Base-by-base conservation (phyloP, 1,140 invertebrate species). In the Agrypnia vestita region DNA sequence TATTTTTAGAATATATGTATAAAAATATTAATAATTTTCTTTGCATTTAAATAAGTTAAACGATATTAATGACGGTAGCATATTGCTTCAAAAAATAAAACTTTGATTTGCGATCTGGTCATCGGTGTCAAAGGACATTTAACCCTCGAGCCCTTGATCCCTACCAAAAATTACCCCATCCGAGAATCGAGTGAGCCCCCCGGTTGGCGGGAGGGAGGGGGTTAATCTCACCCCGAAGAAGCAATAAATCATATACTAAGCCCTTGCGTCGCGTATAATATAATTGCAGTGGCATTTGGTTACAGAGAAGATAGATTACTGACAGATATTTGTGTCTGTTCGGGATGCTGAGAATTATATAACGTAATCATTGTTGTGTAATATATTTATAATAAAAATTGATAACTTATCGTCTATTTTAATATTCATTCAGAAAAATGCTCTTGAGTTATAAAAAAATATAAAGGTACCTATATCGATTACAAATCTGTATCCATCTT, bases 181-280 rank as follows among this genome's bases (percentile, higher is more conserved):
- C 43, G 12, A 25, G 71, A 19, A 53, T 56, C 21, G 21, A 55
- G 56, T 74, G 55, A 74, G 56, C 71, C 71, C 21, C 53, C 51
- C 10, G 46, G 3, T 43, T 43, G 44, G 15, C 3, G 13, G 9
- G 35, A 3, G 62, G 19, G 12, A 0, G 53, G 25, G 53, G 51
- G 71, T 25, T 44, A 69, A 44, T 19, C 67, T 15, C 46, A 44
- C 67, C 67, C 59, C 15, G 3, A 35, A 35, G 25, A 35, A 35
- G 81, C 61, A 82, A 82, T 82, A 82, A 82, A 82, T 82, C 81
- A 82, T 82, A 77, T 77, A 80, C 72, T 77, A 83, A 83, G 79
- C 82, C 76, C 78, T 17, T 49, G 72, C 67, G 82, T 83, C 82
- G 79, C 62, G 71, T 79, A 80, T 83, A 78, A 83, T 78, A 79